Evolutionary conservation across 2,113 vertebrate genomes (phyloP).

Genomic region (Lophotis ruficrista): DNA sequence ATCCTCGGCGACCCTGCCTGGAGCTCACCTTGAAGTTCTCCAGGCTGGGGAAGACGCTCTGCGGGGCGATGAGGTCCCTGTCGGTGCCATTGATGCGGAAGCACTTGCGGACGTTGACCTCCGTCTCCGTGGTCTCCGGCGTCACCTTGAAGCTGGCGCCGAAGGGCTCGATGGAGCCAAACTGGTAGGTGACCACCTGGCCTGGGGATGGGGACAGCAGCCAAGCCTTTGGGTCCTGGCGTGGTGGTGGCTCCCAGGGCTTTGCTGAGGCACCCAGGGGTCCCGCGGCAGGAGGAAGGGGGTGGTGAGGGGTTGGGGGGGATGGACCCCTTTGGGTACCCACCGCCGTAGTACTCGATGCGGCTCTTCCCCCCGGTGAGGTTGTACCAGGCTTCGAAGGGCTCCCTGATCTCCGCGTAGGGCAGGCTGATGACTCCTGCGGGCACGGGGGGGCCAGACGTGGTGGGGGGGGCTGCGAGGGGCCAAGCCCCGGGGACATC

Average conservation of each 20-base stretch:
- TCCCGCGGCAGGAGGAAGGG: not conserved
- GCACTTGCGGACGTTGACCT: slow-evolving; percentile 78
- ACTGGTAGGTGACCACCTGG: slow-evolving; percentile 78
- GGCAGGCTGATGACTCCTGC: slow-evolving; percentile 77
- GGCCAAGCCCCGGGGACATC: not conserved
- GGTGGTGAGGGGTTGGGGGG: not conserved
- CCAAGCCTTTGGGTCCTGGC: not conserved
- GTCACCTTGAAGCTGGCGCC: slow-evolving; percentile 77
- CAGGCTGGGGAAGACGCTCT: slow-evolving; percentile 70
- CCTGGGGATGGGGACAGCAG: slow-evolving; percentile 21
- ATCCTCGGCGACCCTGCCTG: accelerated
- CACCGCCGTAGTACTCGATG: slow-evolving; percentile 77
- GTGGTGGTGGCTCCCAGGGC: not conserved
- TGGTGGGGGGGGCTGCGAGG: too few species aligned
- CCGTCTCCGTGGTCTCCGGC: slow-evolving; percentile 76
- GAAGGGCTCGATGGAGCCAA: slow-evolving; percentile 65
- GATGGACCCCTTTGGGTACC: not conserved
- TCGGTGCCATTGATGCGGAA: slow-evolving; percentile 80
- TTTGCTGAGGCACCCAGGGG: not conserved
- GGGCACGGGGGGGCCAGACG: not conserved
- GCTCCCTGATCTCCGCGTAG: slow-evolving; percentile 84
- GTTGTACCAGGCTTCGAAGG: slow-evolving; percentile 84
- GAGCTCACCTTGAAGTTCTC: slow-evolving; percentile 76
- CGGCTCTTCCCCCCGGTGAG: slow-evolving; percentile 69
- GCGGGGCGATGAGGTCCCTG: slow-evolving; percentile 49